These are phyloP conservation scores for Leptura quadrifasciata DNA, from an alignment of 2,888 invertebrate genomes.

Conservation along the genomic window DNA sequence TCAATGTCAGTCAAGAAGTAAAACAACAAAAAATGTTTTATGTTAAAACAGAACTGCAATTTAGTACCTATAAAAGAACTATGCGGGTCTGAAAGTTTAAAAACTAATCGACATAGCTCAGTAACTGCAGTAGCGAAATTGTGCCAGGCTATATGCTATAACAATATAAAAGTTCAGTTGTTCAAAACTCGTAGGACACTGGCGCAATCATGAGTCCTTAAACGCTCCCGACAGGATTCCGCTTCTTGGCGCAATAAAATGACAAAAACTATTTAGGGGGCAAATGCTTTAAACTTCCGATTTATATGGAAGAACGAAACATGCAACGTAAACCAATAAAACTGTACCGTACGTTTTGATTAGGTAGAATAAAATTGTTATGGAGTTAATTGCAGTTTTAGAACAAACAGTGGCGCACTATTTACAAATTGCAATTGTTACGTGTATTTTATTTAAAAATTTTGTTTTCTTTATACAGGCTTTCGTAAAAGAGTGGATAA, in stretches of 20 bases:
- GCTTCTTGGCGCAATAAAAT: conserved; percentile 44
- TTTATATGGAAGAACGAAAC: background rate
- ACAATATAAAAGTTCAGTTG: conserved; percentile 63
- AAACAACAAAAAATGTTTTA: background rate
- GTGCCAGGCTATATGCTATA: conserved; percentile 53
- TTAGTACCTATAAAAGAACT: conserved; percentile 43
- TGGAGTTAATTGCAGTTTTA: conserved; percentile 6
- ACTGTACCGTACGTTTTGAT: background rate
- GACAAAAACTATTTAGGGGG: conserved; percentile 27
- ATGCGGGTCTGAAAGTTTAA: conserved; percentile 34
- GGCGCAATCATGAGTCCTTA: conserved; percentile 58
- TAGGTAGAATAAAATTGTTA: conserved; percentile 2
- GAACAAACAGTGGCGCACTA: no score
- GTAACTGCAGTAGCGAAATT: conserved; percentile 47
- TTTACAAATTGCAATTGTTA: no score
- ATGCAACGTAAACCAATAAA: conserved; percentile 10
- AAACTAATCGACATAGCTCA: conserved; percentile 48
- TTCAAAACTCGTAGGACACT: conserved; percentile 58
- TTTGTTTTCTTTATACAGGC: no score
- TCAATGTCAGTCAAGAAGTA: background rate
- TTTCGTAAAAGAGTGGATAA: no score
- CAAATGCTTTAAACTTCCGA: conserved; percentile 2
- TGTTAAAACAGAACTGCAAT: conserved; percentile 1
- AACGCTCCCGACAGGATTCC: conserved; percentile 53
- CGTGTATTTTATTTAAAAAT: no score